Evolutionary conservation across 53 echinoderm and acorn worm genomes (phyloP).

Genomic region (Arbacia lixula): DNA sequence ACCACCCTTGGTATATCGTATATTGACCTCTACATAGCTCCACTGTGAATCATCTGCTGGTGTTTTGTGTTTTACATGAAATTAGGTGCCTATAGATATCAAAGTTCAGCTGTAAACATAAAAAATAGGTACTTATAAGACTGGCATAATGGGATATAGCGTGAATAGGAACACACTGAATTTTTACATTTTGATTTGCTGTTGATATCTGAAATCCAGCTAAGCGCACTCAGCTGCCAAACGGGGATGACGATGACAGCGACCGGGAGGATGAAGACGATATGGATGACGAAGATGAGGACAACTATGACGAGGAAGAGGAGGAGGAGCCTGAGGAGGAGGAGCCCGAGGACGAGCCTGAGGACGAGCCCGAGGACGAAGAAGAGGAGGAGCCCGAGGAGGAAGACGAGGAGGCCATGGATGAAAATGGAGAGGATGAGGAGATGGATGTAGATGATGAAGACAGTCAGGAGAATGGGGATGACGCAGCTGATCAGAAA

Average conservation of each 20-base stretch:
- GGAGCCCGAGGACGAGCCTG: conserved; percentile 5
- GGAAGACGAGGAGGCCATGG: neutral
- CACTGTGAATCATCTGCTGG: too few species aligned
- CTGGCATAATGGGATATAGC: too few species aligned
- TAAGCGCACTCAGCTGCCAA: too few species aligned
- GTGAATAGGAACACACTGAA: too few species aligned
- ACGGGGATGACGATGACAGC: conserved; percentile 41
- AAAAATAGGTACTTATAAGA: too few species aligned
- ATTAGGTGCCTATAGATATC: too few species aligned
- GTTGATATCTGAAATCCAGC: too few species aligned
- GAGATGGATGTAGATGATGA: conserved; percentile 1
- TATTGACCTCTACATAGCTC: too few species aligned
- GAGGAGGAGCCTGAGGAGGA: conserved; percentile 20
- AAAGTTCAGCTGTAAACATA: too few species aligned
- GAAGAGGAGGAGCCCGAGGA: neutral
- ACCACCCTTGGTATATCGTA: too few species aligned
- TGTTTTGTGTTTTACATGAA: too few species aligned
- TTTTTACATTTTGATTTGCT: too few species aligned
- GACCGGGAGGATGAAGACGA: conserved; percentile 48
- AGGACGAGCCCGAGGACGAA: neutral
- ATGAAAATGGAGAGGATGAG: conserved; percentile 28
- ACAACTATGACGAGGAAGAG: conserved; percentile 28
- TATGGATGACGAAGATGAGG: conserved; percentile 49
- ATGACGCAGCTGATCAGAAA: neutral
- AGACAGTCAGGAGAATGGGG: conserved; percentile 19